Base-by-base conservation (phyloP, 2,888 invertebrate species). In the Fissipunctia ypsillon region DNA sequence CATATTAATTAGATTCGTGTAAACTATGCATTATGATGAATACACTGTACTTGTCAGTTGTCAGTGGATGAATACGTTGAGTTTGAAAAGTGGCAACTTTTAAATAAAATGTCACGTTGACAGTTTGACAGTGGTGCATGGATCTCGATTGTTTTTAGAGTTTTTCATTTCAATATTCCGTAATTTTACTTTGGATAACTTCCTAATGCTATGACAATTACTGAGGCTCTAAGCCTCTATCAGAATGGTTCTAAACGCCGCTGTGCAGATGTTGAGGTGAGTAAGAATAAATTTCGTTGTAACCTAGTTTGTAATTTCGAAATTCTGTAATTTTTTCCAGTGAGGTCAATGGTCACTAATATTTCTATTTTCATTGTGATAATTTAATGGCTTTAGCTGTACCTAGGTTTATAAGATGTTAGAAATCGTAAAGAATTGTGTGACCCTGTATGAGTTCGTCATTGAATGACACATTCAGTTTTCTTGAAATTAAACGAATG, bases 221-320 rank as follows among this genome's bases (percentile, higher is more conserved):
- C 84, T 89, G 95, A 95, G 95, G 96, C 95, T 93, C 87, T 93
- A 91, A 91, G 96, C 96, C 95, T 96, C 95, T 90, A 90, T 92
- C 92, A 97, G 94, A 94, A 98, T 98, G 98, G 97, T 97, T 93
- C 96, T 97, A 94, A 97, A 97, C 94, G 97, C 97, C 91, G 98
- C 98, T 92, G 97, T 97, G 88, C 97, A 98, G 95, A 97, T 97
- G 95, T 95, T 98, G 87, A 97, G 97, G 98, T 98, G 94, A 95
- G 96, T 94, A 65, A 77, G 69, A 69, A 73, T 63, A 61, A 25
- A 54, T 79, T 60, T 22, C 57, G n/a, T 50, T 76, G 76, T 85
- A 84, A 87, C 87, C 86, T 84, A 74, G 79, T 73, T 83, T 69
- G 43, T 60, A 45, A 72, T 80, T 75, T 78, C 67, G 68, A 72